Base-by-base conservation (phyloP, 2,888 invertebrate genomes). In the Drosophila kokeensis region DNA sequence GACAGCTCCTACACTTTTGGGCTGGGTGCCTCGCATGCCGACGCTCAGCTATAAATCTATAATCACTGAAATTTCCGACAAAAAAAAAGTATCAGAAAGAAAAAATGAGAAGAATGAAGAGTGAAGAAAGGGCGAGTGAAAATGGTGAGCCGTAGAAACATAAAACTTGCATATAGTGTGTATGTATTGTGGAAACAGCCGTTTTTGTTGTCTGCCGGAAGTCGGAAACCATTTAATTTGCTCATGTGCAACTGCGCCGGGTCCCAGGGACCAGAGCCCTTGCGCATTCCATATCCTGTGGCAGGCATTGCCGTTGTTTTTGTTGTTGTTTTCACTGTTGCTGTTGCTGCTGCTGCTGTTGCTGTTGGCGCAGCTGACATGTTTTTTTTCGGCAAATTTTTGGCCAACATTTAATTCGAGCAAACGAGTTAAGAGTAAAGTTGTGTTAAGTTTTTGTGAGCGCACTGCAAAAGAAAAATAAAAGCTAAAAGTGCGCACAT, bases 341-440 rank as follows among this genome's bases (percentile, higher is more conserved):
- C 24, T 40, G 55, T 11, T 57, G 13, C n/a, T 36, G 13, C n/a
- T 34, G 13, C 32, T 53, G 4, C 34, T n/a, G 24, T 21, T 53
- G 64, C 52, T 70, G 73, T 69, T 69, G 81, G 78, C 83, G 55
- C 81, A 81, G 83, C 81, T 81, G 81, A 81, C 81, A 83, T 78
- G 78, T 74, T 77, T 73, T 24, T 24, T 73, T 69, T 76, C 66
- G 78, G 70, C 69, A 89, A 79, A 79, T 84, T 87, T 87, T 84
- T 80, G 78, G 76, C 77, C 83, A 83, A 86, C 87, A 84, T 89
- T 87, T 87, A 87, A 87, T 87, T 87, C 85, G 79, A 73, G 85
- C 89, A 89, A 89, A 87, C 87, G 86, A 87, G 89, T 87, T 89
- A 84, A 87, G 78, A 89, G 87, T 84, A 85, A 84, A 87, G 89